These are phyloP conservation scores for Centrocercus urophasianus DNA, from an alignment of 2,113 vertebrate species.

Conservation along the genomic window DNA sequence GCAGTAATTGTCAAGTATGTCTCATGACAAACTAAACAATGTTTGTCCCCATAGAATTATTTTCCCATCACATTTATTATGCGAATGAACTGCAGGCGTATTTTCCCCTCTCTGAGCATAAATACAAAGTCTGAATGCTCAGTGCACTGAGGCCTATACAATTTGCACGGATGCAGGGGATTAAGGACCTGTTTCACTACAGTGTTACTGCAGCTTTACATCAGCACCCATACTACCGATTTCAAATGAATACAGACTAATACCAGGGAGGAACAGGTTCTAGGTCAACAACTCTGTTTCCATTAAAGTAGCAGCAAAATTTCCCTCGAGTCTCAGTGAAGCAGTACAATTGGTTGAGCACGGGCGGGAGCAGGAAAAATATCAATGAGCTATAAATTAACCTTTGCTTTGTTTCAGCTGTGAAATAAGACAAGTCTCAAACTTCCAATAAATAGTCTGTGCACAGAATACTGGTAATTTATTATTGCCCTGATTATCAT, in stretches of 20 bases:
- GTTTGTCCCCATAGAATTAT: slow-evolving; percentile 72
- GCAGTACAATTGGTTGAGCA: not conserved
- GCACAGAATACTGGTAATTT: not conserved
- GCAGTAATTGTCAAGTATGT: slow-evolving; percentile 74
- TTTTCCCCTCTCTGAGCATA: slow-evolving; percentile 72
- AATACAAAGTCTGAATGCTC: slow-evolving; percentile 70
- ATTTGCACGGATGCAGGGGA: not conserved
- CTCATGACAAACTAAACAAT: slow-evolving; percentile 79
- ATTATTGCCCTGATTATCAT: slow-evolving; percentile 1
- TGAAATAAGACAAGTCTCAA: slow-evolving; percentile 10
- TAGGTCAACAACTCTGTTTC: not conserved
- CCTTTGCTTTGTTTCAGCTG: slow-evolving; percentile 14
- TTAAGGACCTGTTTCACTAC: slow-evolving; percentile 7
- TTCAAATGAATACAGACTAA: not conserved
- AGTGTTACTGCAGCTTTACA: slow-evolving; percentile 1
- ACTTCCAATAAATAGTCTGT: slow-evolving; percentile 23
- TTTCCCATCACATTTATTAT: slow-evolving; percentile 73
- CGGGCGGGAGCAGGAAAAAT: not conserved
- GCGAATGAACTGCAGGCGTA: slow-evolving; percentile 66
- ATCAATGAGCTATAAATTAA: slow-evolving; percentile 27
- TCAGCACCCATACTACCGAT: accelerated
- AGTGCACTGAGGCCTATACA: slow-evolving; percentile 51
- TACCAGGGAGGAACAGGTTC: not conserved
- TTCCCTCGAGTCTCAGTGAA: not conserved
- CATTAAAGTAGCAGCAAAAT: not conserved